A percentile compares a stretch with the other conserved stretches of the same genome.
Conservation (phyloP, 2,888 invertebrate species). For the Meloe dianella region DNA sequence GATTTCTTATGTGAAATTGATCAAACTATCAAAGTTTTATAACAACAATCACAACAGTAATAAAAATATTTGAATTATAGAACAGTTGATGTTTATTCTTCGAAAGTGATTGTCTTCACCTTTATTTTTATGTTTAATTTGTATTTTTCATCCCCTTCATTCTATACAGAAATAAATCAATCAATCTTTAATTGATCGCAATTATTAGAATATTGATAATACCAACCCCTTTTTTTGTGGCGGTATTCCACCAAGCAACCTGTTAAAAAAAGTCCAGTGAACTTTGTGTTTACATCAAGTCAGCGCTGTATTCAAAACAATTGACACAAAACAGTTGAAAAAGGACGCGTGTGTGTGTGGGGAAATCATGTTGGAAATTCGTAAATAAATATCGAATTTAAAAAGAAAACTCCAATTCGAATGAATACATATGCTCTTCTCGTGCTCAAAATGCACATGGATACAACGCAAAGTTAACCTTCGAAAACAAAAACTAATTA, state of each 20-base stretch:
- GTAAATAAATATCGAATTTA: neutral
- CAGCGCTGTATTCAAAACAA: constrained; percentile 16
- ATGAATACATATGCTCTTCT: constrained; percentile 21
- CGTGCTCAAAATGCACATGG: constrained; percentile 53
- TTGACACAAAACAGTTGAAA: neutral
- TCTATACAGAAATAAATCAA: too few relatives aligned
- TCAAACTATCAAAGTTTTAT: neutral
- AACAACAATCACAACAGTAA: neutral
- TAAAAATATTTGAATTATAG: neutral
- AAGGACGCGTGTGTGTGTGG: neutral
- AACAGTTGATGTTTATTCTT: neutral
- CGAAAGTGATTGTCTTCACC: constrained; percentile 5
- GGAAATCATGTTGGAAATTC: constrained; percentile 8
- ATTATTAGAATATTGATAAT: too few relatives aligned
- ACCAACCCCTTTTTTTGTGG: too few relatives aligned
- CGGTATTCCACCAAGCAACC: too few relatives aligned
- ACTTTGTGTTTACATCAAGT: constrained; percentile 50
- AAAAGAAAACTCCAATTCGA: constrained; percentile 14
- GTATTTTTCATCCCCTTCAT: too few relatives aligned
- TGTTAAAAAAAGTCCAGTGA: constrained; percentile 54
- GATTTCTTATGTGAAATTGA: constrained; percentile 3
- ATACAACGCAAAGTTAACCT: constrained; percentile 46
- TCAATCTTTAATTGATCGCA: too few relatives aligned
- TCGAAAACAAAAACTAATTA: constrained; percentile 23
- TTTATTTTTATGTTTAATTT: too few relatives aligned